phyloP scores from a whole-genome alignment of 1,140 invertebrate genomes.

The Choristoneura fumiferana region DNA sequence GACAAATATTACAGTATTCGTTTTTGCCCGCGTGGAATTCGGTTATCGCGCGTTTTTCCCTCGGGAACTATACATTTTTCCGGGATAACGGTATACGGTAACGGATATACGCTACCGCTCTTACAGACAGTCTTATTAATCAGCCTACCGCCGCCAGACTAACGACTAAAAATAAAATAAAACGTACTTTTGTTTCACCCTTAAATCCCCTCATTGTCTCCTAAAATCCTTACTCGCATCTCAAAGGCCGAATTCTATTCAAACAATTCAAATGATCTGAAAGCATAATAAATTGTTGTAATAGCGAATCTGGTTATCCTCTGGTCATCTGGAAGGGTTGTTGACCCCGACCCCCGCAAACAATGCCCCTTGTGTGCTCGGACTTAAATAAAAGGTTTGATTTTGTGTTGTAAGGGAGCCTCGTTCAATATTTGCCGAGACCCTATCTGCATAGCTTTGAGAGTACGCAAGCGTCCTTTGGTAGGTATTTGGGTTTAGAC shows the following conservation, averaged over 20 bases:
- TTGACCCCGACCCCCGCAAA: conserved; percentile 60
- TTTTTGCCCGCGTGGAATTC: too few species aligned
- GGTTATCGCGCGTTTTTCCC: too few species aligned
- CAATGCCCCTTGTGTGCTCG: conserved; percentile 63
- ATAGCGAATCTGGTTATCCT: conserved; percentile 31
- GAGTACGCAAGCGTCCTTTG: neutral
- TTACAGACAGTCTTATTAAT: conserved; percentile 52
- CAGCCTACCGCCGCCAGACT: conserved; percentile 36
- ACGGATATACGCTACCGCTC: too few species aligned
- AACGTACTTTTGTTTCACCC: neutral
- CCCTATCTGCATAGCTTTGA: conserved; percentile 66
- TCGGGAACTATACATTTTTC: too few species aligned
- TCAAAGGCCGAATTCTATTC: neutral
- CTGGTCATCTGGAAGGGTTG: conserved; percentile 68
- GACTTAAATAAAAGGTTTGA: conserved; percentile 78
- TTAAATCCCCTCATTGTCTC: conserved; percentile 1
- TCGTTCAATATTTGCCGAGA: conserved; percentile 63
- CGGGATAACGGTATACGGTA: too few species aligned
- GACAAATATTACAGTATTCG: too few species aligned
- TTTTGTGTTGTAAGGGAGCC: conserved; percentile 74
- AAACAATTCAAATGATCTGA: conserved; percentile 13
- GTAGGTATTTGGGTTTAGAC: neutral
- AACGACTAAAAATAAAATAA: neutral
- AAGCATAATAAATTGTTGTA: conserved; percentile 14
- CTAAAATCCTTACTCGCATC: conserved; percentile 10